These are phyloP conservation scores for Atta cephalotes DNA, from an alignment of 1,140 invertebrate species.

Conservation along the genomic window DNA sequence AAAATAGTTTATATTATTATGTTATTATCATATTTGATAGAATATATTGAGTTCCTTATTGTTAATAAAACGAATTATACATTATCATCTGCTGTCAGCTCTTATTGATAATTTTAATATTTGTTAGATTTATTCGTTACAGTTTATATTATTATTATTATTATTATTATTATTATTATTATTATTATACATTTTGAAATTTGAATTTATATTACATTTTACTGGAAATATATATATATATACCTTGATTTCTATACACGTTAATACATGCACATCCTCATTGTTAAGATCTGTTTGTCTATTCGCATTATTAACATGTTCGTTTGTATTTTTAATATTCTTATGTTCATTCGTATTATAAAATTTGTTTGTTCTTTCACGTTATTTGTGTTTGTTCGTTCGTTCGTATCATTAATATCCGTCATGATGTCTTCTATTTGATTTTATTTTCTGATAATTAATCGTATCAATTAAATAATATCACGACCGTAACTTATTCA, in stretches of 20 bases:
- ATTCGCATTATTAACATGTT: not conserved
- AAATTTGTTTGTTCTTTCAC: not conserved
- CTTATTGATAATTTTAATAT: too few relatives aligned
- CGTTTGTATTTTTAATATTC: not conserved
- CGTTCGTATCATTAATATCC: not conserved
- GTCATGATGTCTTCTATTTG: not conserved
- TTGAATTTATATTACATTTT: not conserved
- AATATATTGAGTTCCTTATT: too few relatives aligned
- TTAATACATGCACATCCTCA: not conserved
- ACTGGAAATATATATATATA: not conserved
- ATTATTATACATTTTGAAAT: too few relatives aligned
- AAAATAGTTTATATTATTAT: too few relatives aligned
- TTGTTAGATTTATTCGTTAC: too few relatives aligned
- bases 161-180: too few relatives aligned
- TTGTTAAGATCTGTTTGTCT: not conserved
- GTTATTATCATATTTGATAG: too few relatives aligned
- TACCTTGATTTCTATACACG: slow-evolving; percentile 47
- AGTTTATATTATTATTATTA: too few relatives aligned
- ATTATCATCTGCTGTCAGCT: too few relatives aligned
- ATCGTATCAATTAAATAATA: not conserved
- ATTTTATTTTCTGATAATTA: not conserved
- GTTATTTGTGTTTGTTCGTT: not conserved
- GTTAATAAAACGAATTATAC: too few relatives aligned
- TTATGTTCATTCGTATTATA: not conserved
- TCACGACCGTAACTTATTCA: not conserved